phyloP scores from a whole-genome alignment of 2,113 vertebrate genomes.

The Erpornis zantholeuca region DNA sequence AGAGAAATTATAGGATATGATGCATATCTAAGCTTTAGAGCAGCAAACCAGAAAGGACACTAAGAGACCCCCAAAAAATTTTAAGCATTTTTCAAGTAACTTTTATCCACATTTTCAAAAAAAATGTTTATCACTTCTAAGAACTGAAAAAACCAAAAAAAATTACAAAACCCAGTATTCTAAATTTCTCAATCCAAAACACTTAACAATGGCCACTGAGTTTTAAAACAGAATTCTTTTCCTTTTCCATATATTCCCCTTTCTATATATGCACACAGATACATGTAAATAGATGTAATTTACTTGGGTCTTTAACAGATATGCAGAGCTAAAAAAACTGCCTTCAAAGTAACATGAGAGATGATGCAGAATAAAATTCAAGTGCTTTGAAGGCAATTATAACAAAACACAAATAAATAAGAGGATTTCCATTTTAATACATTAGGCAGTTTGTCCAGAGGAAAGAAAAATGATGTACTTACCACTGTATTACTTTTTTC shows the following conservation, averaged over 20 bases:
- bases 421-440: background rate
- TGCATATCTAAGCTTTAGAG: background rate
- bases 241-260: background rate
- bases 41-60: background rate
- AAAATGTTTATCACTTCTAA: background rate
- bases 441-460: background rate
- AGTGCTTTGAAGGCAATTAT: background rate
- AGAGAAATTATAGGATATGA: rapidly evolving
- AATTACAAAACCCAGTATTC: background rate
- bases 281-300: background rate
- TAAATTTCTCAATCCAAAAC: background rate
- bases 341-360: background rate
- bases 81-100: background rate
- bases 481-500: constrained; percentile 72
- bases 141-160: background rate
- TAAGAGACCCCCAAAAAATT: background rate
- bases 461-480: constrained; percentile 47
- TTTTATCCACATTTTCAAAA: background rate
- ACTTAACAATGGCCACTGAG: background rate
- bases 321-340: background rate
- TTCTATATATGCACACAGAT: background rate
- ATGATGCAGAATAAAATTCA: background rate
- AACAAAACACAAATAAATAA: background rate
- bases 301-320: background rate
- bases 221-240: background rate